Evolutionary conservation across 2,797 vertebrate genomes (phyloP), one percentile per base, ranked within the genome.

Genomic region (Labroides dimidiatus): DNA sequence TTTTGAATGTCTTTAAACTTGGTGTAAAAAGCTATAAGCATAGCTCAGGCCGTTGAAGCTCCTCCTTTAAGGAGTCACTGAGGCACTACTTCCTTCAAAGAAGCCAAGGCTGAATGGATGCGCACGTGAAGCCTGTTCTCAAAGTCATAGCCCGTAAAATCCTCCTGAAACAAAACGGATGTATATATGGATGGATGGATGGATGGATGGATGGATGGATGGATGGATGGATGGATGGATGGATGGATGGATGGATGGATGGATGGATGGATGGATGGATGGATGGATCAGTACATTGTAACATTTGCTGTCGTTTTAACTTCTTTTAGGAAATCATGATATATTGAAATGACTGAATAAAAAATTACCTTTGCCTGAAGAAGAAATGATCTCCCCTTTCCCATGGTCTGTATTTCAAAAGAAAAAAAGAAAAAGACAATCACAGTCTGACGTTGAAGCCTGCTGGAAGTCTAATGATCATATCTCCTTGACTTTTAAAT

Each of bases 91-190:
- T 99, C 98, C 89, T 94, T 95, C 76, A 99, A 85, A 41, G 98
- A 98, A 44, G 97, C 98, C 84, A 99, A 93, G 48, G 98, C 98
- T 54, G 92, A 87, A 47, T 93, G 91, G 82, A 93, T 92, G 75
- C 98, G 97, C 47, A 99, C 97, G 4, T 99, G 98, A 84, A 99
- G 91, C 90, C 98, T 94, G 94, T 99, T 99, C 89, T 99, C 98
- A 90, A 99, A 99, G 91, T 99, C 97, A 61, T 99, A 99, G 85
- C 96, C 96, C 52, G 93, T 91, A 74, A 96, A 99, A 80, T 98
- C 96, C 91, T 99, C 98, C 98, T 99, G 79, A 55, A 78, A 82
- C 4, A 54, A 3, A 12, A 15, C 12, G 20, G 45, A 47, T 13
- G 12, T n/a, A n/a, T n/a, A n/a, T n/a, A n/a, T n/a, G n/a, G 19